A percentile compares a stretch with the other conserved stretches of the same genome.
These are phyloP conservation scores for Dasysyrphus albostriatus DNA, from an alignment of 2,888 invertebrate species.

Conservation along the genomic window DNA sequence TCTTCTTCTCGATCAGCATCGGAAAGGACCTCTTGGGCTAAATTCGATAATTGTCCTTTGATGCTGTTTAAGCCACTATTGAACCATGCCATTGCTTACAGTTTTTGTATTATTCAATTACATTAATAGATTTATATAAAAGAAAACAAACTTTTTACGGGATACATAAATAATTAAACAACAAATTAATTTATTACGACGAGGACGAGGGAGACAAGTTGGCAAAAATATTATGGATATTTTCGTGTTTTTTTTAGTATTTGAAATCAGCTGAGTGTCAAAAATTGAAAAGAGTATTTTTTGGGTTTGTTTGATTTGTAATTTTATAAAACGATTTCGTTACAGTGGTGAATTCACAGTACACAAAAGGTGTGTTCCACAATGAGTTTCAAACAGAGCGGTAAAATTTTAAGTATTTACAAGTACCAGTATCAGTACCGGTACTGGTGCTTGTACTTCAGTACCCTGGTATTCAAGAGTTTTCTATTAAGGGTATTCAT, in stretches of 20 bases:
- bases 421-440: too few species aligned
- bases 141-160: constrained; percentile 39
- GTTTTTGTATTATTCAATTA: constrained; percentile 37
- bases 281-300: neutral
- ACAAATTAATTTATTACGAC: constrained; percentile 62
- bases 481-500: too few species aligned
- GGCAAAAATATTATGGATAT: constrained; percentile 72
- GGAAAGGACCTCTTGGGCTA: constrained; percentile 94
- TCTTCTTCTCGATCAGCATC: constrained; percentile 87
- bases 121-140: constrained; percentile 33
- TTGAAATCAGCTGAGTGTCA: constrained; percentile 71
- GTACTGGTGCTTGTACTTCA: too few species aligned
- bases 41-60: constrained; percentile 94
- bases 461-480: too few species aligned
- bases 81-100: constrained; percentile 87
- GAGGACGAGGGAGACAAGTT: constrained; percentile 69
- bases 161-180: constrained; percentile 66
- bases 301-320: constrained; percentile 33
- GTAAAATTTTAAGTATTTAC: too few species aligned
- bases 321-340: neutral
- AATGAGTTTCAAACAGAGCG: too few species aligned
- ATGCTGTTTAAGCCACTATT: constrained; percentile 86
- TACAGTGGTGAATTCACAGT: neutral
- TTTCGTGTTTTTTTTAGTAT: constrained; percentile 57
- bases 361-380: too few species aligned